These are phyloP conservation scores for Anarhynchus alexandrinus DNA, from an alignment of 2,113 vertebrate genomes.

Conservation along the genomic window DNA sequence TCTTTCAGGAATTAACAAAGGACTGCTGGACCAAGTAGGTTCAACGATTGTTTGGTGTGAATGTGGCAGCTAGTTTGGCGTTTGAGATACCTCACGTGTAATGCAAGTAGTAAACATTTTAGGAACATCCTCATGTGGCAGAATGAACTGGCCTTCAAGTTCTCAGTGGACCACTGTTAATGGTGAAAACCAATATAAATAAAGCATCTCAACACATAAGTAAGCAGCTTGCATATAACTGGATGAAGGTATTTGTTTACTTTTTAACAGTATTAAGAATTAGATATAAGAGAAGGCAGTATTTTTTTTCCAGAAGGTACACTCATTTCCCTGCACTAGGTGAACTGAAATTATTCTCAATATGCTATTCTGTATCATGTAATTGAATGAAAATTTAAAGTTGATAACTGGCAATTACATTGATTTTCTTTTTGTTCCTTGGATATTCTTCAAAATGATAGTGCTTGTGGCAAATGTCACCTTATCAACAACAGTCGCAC, in stretches of 20 bases:
- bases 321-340: neutral
- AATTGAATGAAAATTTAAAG: slow-evolving; percentile 57
- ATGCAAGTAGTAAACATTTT: neutral
- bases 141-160: neutral
- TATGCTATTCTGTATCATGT: slow-evolving; percentile 4
- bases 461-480: slow-evolving; percentile 19
- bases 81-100: neutral
- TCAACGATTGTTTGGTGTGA: neutral
- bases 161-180: neutral
- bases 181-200: neutral
- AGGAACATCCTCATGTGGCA: neutral
- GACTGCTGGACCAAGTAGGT: neutral
- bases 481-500: slow-evolving; percentile 17
- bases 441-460: slow-evolving; percentile 52
- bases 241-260: neutral
- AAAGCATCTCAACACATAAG: neutral
- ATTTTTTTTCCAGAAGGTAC: neutral
- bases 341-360: slow-evolving; percentile 51
- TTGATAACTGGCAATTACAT: slow-evolving; percentile 62
- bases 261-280: neutral
- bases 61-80: neutral
- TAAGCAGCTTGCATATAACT: neutral
- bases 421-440: slow-evolving; percentile 64
- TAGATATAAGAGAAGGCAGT: neutral
- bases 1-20: neutral